These are phyloP conservation scores for Acleris laterana DNA, from an alignment of 2,888 invertebrate species.

Conservation along the genomic window DNA sequence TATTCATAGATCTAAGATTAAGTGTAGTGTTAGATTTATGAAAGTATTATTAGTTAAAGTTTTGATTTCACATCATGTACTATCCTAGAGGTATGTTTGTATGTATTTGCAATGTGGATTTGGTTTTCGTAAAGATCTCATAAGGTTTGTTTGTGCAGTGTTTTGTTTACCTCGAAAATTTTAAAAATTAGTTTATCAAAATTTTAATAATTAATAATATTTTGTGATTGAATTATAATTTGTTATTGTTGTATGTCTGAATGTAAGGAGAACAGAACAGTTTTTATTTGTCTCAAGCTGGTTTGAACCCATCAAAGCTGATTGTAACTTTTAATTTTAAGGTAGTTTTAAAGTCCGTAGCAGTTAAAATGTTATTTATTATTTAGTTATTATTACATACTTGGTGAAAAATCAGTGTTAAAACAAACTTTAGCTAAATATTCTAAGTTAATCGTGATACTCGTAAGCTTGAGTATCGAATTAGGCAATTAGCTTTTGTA, in stretches of 20 bases:
- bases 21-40: conserved; percentile 53
- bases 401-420: conserved; percentile 36
- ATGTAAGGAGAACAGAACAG: conserved; percentile 50
- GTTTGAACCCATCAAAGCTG: conserved; percentile 56
- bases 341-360: conserved; percentile 42
- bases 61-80: conserved; percentile 60
- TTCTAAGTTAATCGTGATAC: conserved; percentile 22
- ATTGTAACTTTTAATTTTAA: conserved; percentile 48
- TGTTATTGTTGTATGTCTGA: conserved; percentile 59
- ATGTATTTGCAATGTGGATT: conserved; percentile 75
- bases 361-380: conserved; percentile 78
- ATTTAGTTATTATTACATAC: conserved; percentile 60
- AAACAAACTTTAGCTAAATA: conserved; percentile 36
- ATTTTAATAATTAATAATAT: conserved; percentile 30
- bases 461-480: conserved; percentile 23
- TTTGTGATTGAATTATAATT: conserved; percentile 39
- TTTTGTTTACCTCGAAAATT: conserved; percentile 84
- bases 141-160: conserved; percentile 84
- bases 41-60: conserved; percentile 79
- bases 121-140: conserved; percentile 85
- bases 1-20: conserved; percentile 45
- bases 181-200: conserved; percentile 64
- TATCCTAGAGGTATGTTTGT: conserved; percentile 72
- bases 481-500: conserved; percentile 20
- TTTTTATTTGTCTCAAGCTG: conserved; percentile 50